A percentile compares a stretch with the other conserved stretches of the same genome.
Conservation (phyloP, 92 coral and sea anemone species). For the Anthopleura xanthogrammica region DNA sequence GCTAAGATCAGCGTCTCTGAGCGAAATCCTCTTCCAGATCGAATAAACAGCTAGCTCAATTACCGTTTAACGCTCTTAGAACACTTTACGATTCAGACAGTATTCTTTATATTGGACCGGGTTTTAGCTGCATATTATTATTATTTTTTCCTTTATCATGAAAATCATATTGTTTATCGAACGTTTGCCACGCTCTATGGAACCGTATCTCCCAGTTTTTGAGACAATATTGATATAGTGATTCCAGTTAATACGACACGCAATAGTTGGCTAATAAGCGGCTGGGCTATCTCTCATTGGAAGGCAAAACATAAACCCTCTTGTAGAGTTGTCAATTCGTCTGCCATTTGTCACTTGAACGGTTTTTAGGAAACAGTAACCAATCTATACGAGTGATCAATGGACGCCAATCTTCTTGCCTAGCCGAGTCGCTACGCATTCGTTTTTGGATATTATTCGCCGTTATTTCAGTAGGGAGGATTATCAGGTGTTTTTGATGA, state of each 20-base stretch:
- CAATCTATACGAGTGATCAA: neutral
- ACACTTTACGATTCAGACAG: neutral
- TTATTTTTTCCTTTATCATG: neutral
- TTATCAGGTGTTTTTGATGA: neutral
- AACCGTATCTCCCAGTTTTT: neutral
- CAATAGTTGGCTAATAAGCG: neutral
- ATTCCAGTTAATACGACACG: neutral
- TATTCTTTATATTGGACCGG: neutral
- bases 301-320: neutral
- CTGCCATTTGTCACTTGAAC: neutral
- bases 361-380: neutral
- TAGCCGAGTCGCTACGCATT: too few relatives aligned
- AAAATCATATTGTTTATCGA: neutral
- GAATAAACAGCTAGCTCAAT: too few relatives aligned
- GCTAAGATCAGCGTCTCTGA: too few relatives aligned
- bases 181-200: neutral
- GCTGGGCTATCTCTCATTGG: neutral
- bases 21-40: too few relatives aligned
- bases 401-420: neutral
- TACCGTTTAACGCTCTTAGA: neutral
- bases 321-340: neutral
- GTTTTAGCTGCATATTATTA: neutral
- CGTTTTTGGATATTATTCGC: too few relatives aligned
- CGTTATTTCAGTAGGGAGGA: neutral
- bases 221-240: neutral